A percentile compares a stretch with the other conserved stretches of the same genome.
Evolutionary conservation across 2,888 invertebrate genomes (phyloP).

Genomic region (Drosophila merina): DNA sequence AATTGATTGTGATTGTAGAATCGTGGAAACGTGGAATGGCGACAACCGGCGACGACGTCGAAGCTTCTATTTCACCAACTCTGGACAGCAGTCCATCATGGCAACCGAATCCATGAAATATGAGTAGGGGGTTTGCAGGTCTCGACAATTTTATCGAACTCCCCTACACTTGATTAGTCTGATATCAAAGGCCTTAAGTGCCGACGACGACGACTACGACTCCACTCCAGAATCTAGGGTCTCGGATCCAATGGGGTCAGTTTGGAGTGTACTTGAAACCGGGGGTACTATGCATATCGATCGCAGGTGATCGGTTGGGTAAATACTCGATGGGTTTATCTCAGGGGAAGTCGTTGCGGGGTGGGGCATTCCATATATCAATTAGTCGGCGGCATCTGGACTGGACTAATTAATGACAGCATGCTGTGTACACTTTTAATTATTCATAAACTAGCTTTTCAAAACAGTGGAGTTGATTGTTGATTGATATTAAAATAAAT

Average conservation of each 20-base stretch:
- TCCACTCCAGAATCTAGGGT: neutral
- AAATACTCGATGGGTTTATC: constrained; percentile 39
- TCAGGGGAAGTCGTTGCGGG: constrained; percentile 14
- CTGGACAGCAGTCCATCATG: constrained; percentile 61
- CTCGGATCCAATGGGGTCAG: constrained; percentile 35
- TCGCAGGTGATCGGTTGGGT: constrained; percentile 36
- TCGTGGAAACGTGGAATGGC: constrained; percentile 17
- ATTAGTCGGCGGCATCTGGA: constrained; percentile 40
- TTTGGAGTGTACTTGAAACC: constrained; percentile 8
- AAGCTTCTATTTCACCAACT: constrained; percentile 61
- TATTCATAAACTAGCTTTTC: constrained; percentile 17
- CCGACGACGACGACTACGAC: constrained; percentile 46
- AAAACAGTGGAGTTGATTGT: constrained; percentile 4
- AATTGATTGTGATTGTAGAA: constrained; percentile 41
- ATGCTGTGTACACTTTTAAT: constrained; percentile 20
- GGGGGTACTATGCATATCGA: constrained; percentile 47
- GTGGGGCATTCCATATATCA: constrained; percentile 15
- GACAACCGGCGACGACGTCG: constrained; percentile 32
- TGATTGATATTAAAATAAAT: neutral
- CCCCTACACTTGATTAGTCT: constrained; percentile 65
- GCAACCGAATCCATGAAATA: constrained; percentile 11
- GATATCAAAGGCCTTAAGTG: constrained; percentile 68
- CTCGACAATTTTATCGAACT: constrained; percentile 58
- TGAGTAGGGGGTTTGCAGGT: constrained; percentile 3
- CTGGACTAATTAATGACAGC: constrained; percentile 50